phyloP scores from a whole-genome alignment of 2,113 vertebrate genomes.

The Tyto alba region DNA sequence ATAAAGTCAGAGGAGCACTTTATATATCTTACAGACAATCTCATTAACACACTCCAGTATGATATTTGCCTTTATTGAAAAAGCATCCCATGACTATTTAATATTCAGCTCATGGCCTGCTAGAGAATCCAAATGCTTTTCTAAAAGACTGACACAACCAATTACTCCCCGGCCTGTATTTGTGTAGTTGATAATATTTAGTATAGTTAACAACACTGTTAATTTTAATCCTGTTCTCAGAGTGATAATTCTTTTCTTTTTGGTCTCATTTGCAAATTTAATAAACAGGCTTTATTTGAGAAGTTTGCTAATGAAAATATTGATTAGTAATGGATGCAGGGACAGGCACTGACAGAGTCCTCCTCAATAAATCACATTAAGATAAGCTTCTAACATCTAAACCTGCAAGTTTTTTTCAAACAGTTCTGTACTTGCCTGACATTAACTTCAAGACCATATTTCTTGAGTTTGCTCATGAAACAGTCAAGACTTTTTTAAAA shows the following conservation, averaged over 20 bases:
- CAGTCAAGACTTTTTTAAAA: neutral
- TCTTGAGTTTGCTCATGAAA: neutral
- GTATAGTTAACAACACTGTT: neutral
- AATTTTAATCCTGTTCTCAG: neutral
- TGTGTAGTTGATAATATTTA: neutral
- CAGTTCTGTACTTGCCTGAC: neutral
- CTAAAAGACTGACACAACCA: neutral
- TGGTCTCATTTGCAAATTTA: neutral
- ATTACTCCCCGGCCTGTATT: neutral
- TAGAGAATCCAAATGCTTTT: neutral
- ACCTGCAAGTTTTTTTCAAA: neutral
- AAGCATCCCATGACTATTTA: neutral
- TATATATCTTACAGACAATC: neutral
- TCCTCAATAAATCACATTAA: neutral
- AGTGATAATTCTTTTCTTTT: neutral
- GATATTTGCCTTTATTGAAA: neutral
- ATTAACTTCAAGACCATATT: neutral
- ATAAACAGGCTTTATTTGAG: neutral
- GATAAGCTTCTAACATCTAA: neutral
- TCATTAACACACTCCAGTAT: neutral
- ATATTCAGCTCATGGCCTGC: neutral
- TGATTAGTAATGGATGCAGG: neutral
- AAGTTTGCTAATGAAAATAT: neutral
- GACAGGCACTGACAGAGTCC: neutral
- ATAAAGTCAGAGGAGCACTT: neutral